Evolutionary conservation across 1,140 invertebrate genomes (phyloP).

Genomic region (Sitodiplosis mosellana): DNA sequence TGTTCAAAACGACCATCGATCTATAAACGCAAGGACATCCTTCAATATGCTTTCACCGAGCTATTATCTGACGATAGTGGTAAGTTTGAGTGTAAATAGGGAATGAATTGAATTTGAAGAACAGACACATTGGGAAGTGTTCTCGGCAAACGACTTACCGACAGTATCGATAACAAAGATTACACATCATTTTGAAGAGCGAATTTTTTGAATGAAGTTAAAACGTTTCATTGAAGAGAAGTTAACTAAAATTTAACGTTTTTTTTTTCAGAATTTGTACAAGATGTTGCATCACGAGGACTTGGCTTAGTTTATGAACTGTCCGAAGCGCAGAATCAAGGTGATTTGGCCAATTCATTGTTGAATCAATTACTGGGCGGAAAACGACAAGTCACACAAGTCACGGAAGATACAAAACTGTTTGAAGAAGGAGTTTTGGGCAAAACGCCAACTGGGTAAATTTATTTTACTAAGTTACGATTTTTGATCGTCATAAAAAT

Average conservation of each 20-base stretch:
- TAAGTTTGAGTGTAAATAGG: too few species aligned
- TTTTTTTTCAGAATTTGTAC: conserved; percentile 55
- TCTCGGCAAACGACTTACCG: too few species aligned
- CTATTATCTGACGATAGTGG: conserved; percentile 78
- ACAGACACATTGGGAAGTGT: neutral
- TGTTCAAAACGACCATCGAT: conserved; percentile 50
- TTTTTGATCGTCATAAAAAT: too few species aligned
- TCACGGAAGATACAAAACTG: conserved; percentile 63
- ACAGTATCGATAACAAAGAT: too few species aligned
- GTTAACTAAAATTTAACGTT: conserved; percentile 6
- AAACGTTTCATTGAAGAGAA: neutral
- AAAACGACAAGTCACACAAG: conserved; percentile 49
- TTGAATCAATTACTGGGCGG: conserved; percentile 71
- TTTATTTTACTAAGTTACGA: too few species aligned
- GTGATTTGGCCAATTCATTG: conserved; percentile 52
- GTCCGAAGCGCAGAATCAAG: conserved; percentile 48
- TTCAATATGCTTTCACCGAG: conserved; percentile 76
- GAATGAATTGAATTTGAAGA: conserved; percentile 29
- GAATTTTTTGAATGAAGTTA: neutral
- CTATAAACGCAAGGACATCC: conserved; percentile 37
- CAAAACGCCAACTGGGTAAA: conserved; percentile 63
- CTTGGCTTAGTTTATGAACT: conserved; percentile 72
- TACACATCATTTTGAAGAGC: neutral
- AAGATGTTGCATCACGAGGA: conserved; percentile 82
- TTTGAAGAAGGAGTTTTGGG: conserved; percentile 77